Conservation (phyloP, 2,113 vertebrate species). For the Syrmaticus mikado region DNA sequence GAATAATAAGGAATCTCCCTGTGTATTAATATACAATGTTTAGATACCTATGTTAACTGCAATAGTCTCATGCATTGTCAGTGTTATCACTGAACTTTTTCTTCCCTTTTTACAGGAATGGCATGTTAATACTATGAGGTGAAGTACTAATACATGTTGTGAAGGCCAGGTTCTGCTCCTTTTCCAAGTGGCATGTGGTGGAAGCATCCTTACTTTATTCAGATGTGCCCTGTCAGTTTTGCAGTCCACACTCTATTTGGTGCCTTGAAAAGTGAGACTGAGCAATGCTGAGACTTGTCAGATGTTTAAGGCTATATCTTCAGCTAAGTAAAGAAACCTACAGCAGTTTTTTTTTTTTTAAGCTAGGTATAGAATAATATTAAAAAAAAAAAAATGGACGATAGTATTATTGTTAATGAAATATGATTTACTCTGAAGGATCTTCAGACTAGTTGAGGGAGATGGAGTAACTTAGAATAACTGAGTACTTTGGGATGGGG, state of each 20-base stretch:
- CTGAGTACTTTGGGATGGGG: not conserved
- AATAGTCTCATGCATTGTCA: not conserved
- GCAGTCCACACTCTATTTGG: not conserved
- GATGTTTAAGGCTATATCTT: not conserved
- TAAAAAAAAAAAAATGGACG: not conserved
- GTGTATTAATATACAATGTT: not conserved
- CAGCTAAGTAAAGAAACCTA: not conserved
- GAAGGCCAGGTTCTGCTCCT: not conserved
- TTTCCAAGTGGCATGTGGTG: not conserved
- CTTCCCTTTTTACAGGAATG: not conserved
- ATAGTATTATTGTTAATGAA: constrained; percentile 30
- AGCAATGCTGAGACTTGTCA: constrained; percentile 1
- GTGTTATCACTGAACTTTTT: not conserved
- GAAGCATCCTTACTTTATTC: not conserved
- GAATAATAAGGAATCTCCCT: not conserved
- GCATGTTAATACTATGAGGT: not conserved
- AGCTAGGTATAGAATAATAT: not conserved
- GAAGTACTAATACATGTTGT: not conserved
- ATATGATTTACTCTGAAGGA: constrained; percentile 32
- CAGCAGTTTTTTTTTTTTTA: not conserved
- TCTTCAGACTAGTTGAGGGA: not conserved
- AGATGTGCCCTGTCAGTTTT: constrained; percentile 20
- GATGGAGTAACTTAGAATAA: not conserved
- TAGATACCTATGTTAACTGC: not conserved
- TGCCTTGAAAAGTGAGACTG: constrained; percentile 50